Evolutionary conservation across 2,888 invertebrate genomes (phyloP), one percentile per base, ranked within the genome.

Genomic region (Eilema caniola): DNA sequence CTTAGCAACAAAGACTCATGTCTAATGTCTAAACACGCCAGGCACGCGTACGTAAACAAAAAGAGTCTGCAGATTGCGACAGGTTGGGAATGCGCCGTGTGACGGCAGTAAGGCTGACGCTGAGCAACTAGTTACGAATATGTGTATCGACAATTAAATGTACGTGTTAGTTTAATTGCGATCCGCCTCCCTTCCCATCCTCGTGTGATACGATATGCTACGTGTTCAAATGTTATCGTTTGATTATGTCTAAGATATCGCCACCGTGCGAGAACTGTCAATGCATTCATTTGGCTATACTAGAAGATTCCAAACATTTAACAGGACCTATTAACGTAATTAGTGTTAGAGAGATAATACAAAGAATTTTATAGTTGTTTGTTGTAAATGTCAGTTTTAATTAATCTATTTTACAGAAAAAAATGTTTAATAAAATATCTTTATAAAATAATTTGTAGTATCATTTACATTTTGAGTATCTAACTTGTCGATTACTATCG

Each of bases 341-440:
- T 92, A 94, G 91, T 88, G 85, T 92, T 94, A 94, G 91, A 90
- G 84, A 85, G 87, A 89, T 80, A 88, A 90, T 90, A 91, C 91
- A 92, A 93, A 92, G 93, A 92, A 94, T 94, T 95, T 94, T 95
- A 94, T 95, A 95, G 94, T 92, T 93, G 94, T 94, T 95, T 93
- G 95, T 94, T 95, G 94, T 95, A 94, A 94, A 93, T 93, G 94
- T 95, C 94, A 90, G 94, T 93, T 94, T 93, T 93, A 94, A 94
- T 93, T 94, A 93, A 94, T 92, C 93, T 94, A 93, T 95, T 95
- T 94, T 94, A 95, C 93, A 95, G 91, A 93, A 91, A 88, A 28
- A 93, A 92, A 92, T 94, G 95, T 95, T 95, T 94, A 95, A 94
- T 94, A 95, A 95, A 95, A 94, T 93, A 92, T 92, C 89, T 95